Evolutionary conservation across 2,888 invertebrate genomes (phyloP), one percentile per base, ranked within the genome.

Genomic region (Aleiodes alternator): DNA sequence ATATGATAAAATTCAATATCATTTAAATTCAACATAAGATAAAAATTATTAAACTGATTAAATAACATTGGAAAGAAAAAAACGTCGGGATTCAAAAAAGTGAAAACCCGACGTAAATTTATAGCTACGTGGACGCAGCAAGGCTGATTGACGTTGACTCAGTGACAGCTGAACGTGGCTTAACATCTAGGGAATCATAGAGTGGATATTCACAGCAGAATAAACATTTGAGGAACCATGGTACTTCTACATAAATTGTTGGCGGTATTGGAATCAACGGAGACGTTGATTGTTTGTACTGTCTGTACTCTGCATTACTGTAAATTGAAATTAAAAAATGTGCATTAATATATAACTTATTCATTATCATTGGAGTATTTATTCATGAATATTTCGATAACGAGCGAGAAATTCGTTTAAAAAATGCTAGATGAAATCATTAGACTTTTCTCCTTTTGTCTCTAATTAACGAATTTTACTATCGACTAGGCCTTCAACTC

Each of bases 261-360:
- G 96, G 96, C 8, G 97, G 97, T 77, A 97, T 94, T 5, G 96
- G 97, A 87, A 97, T 95, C 84, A 97, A 90, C 0, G 97, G 96
- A 76, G 97, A 97, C 64, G 97, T 97, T 3, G 95, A 95, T 61
- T 94, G 92, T 89, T 97, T 97, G 90, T 97, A 97, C 88, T 94
- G 94, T 79, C 95, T 93, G 90, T 97, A 97, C 85, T 96, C 95
- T 73, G 95, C 93, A 90, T 95, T 94, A 90, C 95, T 95, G 89
- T 11, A 90, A 90, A 78, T 71, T 77, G 81, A 82, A 80, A 71
- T 61, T 71, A 61, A 53, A 71, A 50, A 14, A 16, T 23, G 43
- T 73, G 3, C n/a, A 14, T 16, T 14, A n/a, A 53, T 53, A n/a
- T 61, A 31, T 43, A 72, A 48, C 43, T 31, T 43, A 77, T 68